Conservation (phyloP, 2,113 vertebrate genomes). For the Scatophagus argus region DNA sequence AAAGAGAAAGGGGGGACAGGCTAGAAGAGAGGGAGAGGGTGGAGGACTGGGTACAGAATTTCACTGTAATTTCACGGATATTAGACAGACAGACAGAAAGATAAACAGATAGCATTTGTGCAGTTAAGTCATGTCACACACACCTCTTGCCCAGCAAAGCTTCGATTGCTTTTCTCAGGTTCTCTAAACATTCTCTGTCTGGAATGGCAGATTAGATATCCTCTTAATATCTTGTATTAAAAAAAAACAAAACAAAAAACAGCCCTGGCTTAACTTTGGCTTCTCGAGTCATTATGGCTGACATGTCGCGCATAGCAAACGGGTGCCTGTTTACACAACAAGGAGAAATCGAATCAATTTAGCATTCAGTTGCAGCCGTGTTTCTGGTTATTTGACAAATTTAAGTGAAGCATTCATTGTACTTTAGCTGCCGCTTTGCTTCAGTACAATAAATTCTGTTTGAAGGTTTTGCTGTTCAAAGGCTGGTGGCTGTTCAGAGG, state of each 20-base stretch:
- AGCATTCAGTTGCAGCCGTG: neutral
- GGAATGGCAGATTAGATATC: conserved; percentile 1
- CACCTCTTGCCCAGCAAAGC: conserved; percentile 1
- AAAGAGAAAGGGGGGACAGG: neutral
- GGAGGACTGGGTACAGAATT: too few relatives aligned
- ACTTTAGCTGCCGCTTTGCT: neutral
- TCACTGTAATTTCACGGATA: too few relatives aligned
- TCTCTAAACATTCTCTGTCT: neutral
- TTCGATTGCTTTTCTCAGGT: neutral
- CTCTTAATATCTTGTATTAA: neutral
- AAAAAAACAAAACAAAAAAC: neutral
- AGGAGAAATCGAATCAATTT: neutral
- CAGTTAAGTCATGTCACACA: conserved; percentile 17
- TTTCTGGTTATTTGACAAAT: neutral
- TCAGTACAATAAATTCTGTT: neutral
- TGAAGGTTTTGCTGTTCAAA: neutral
- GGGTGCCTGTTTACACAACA: neutral
- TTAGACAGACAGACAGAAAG: conserved; percentile 9
- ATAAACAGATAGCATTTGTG: neutral
- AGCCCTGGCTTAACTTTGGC: neutral
- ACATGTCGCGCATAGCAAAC: neutral
- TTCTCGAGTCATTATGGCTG: conserved; percentile 1
- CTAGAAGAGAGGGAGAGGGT: neutral
- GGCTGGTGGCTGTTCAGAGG: neutral
- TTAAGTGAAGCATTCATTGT: neutral